Conservation (phyloP, 2,888 invertebrate species). For the Epsilonema sp. region DNA sequence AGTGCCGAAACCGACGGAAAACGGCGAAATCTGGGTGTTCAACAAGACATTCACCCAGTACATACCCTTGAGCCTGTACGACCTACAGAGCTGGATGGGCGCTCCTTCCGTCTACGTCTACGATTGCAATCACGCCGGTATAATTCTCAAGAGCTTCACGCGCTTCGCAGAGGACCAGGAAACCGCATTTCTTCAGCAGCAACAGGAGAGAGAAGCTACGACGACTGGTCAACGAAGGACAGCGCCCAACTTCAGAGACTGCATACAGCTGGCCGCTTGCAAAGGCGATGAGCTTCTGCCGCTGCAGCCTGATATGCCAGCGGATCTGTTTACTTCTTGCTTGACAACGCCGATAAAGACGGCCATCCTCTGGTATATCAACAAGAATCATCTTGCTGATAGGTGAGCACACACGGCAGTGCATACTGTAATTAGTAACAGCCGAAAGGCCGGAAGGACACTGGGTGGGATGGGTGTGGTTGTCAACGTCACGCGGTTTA, state of each 20-base stretch:
- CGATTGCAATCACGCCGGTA: slow-evolving; percentile 94
- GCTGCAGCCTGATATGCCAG: slow-evolving; percentile 89
- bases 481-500: no score
- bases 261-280: slow-evolving; percentile 91
- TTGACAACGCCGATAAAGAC: slow-evolving; percentile 93
- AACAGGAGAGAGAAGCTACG: no score
- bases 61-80: slow-evolving; percentile 92
- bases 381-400: slow-evolving; percentile 5
- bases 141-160: no score
- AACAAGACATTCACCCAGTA: slow-evolving; percentile 89
- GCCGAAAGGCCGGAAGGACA: no score
- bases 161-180: no score
- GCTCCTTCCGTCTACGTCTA: slow-evolving; percentile 96
- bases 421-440: no score
- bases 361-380: slow-evolving; percentile 19
- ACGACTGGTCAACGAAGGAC: no score
- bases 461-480: no score
- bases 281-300: slow-evolving; percentile 76
- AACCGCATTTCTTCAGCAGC: no score
- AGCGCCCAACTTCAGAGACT: slow-evolving; percentile 32
- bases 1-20: slow-evolving; percentile 86
- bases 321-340: slow-evolving; percentile 89
- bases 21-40: slow-evolving; percentile 91
- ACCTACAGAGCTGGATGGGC: slow-evolving; percentile 97
- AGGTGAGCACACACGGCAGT: no score